phyloP scores from a whole-genome alignment of 2,888 invertebrate genomes.

The Pseudococcus jackbeardsleyi region DNA sequence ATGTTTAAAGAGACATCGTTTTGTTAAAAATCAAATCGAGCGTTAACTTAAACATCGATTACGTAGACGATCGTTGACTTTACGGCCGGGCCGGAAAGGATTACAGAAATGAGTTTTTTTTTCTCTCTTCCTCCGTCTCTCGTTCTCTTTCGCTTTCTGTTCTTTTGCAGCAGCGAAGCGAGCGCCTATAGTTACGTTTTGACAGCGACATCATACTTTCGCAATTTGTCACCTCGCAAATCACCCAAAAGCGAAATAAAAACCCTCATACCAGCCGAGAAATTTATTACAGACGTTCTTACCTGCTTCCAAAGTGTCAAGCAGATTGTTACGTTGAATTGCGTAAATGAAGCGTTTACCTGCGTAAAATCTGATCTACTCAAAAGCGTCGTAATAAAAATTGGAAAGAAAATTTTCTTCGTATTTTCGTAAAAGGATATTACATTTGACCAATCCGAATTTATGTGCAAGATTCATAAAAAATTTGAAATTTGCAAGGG shows the following conservation, averaged over 20 bases:
- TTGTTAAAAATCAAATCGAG: conserved; percentile 34
- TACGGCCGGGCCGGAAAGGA: conserved; percentile 20
- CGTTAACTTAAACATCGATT: conserved; percentile 47
- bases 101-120: not conserved
- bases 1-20: conserved; percentile 35
- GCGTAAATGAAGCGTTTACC: conserved; percentile 31
- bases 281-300: not conserved
- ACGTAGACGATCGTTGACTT: conserved; percentile 34
- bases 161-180: not conserved
- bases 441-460: too few relatives aligned
- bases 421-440: too few relatives aligned
- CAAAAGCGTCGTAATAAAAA: not conserved
- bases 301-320: not conserved
- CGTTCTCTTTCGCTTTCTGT: not conserved
- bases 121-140: not conserved
- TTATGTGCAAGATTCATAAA: too few relatives aligned
- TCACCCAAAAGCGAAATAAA: not conserved
- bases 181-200: not conserved
- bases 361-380: not conserved
- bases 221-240: conserved; percentile 38
- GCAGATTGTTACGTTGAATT: conserved; percentile 29
- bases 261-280: not conserved
- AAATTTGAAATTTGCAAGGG: too few relatives aligned
- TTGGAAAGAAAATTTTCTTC: not conserved
- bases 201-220: conserved; percentile 22